Base-by-base conservation (phyloP, 2,113 vertebrate species). In the Eolophus roseicapilla region DNA sequence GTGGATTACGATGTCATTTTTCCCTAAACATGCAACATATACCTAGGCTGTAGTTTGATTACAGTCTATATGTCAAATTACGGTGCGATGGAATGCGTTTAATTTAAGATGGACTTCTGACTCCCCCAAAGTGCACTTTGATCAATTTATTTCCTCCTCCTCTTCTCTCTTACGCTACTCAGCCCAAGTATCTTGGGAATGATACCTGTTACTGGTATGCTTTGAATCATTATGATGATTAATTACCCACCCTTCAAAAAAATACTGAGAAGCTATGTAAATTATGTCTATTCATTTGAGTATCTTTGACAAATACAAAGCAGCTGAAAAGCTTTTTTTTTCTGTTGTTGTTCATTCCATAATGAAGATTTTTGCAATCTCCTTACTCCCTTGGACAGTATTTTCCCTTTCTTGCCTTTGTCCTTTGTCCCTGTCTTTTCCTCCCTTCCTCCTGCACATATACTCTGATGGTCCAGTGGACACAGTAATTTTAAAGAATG, bases 391-490 rank as follows among this genome's bases (percentile, higher is more conserved):
- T 83, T 75, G 82, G 43, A 78, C 20, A 5, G 8, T 83, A 4
- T 92, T 92, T 96, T 88, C 50, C n/a, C n/a, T 83, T 77, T 63
- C 82, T 85, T 74, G 44, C 41, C 85, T 92, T 70, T 62, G 57
- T 94, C 67, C 80, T 93, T 95, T 86, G 80, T 94, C 88, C 76
- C 76, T 88, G 82, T 95, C 94, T 95, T 47, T 93, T 57, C 95
- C 59, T 96, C 94, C 79, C 79, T 92, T 67, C 88, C 90, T 96
- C 88, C 92, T 96, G 82, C 88, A 67, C 50, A 17, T 67, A 49
- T 52, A 29, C 46, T 81, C 73, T 37, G 71, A 90, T 93, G 94
- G 75, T 96, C 93, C 73, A 83, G 82, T 77, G 75, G 94, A 70
- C 92, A 82, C 90, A 70, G 47, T 93, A 59, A 83, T 70, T 93